A percentile compares a stretch with the other conserved stretches of the same genome.
phyloP scores from a whole-genome alignment of 2,888 invertebrate genomes.

The Phytoseiulus persimilis region DNA sequence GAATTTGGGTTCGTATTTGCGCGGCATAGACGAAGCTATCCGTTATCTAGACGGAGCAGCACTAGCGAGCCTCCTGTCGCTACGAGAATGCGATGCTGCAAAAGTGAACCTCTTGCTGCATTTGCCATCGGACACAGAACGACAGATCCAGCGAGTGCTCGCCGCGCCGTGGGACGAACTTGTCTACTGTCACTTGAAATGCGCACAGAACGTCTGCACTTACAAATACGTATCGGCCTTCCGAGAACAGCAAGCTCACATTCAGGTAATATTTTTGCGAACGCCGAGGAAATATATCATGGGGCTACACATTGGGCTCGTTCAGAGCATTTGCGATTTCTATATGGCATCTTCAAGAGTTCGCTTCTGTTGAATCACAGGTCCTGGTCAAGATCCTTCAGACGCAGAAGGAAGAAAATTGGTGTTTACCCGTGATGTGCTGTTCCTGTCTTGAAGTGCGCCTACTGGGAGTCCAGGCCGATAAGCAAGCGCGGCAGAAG shows the following conservation, averaged over 20 bases:
- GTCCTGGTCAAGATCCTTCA: constrained; percentile 73
- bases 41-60: constrained; percentile 11
- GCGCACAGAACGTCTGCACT: constrained; percentile 49
- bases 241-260: constrained; percentile 66
- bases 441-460: constrained; percentile 78
- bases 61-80: background rate
- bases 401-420: constrained; percentile 84
- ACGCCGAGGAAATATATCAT: background rate
- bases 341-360: too few species aligned
- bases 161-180: constrained; percentile 67
- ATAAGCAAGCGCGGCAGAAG: constrained; percentile 48
- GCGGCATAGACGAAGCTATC: background rate
- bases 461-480: constrained; percentile 55
- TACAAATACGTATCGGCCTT: constrained; percentile 60
- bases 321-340: too few species aligned
- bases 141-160: constrained; percentile 62
- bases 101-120: background rate
- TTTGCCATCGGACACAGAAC: constrained; percentile 57
- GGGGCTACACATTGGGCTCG: too few species aligned
- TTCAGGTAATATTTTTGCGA: constrained; percentile 53
- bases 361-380: too few species aligned
- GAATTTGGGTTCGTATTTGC: background rate
- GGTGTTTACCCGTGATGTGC: constrained; percentile 90
- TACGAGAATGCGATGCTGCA: background rate
- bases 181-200: constrained; percentile 67